phyloP scores from a whole-genome alignment of 2,113 vertebrate genomes.

The Rhizomys pruinosus region DNA sequence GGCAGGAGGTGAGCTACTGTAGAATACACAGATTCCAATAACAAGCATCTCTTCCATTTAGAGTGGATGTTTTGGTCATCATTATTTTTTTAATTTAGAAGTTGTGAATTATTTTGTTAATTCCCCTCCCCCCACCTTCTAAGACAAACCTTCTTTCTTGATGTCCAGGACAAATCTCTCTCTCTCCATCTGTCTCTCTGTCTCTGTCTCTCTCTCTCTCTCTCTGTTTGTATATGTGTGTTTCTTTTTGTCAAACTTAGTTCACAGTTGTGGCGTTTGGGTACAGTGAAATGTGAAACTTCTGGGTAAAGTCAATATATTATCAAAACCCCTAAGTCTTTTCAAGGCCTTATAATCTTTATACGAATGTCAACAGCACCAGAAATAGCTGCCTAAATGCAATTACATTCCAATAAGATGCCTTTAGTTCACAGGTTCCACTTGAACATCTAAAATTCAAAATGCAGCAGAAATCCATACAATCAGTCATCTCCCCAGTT shows the following conservation, averaged over 20 bases:
- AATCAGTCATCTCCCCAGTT: not conserved
- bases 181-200: not conserved
- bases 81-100: constrained; percentile 26
- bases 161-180: too few relatives aligned
- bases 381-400: constrained; percentile 72
- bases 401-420: constrained; percentile 46
- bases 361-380: constrained; percentile 13
- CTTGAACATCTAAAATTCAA: constrained; percentile 58
- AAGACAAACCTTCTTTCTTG: constrained; percentile 50
- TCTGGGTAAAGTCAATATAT: constrained; percentile 51
- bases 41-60: constrained; percentile 14
- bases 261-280: constrained; percentile 63
- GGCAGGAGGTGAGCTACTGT: not conserved
- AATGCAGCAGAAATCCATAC: constrained; percentile 36
- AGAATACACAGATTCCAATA: constrained; percentile 39
- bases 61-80: not conserved
- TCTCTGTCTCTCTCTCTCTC: not conserved
- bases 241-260: constrained; percentile 31
- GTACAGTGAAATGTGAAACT: constrained; percentile 58
- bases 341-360: constrained; percentile 55
- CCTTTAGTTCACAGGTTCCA: not conserved
- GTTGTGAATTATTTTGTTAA: constrained; percentile 55
- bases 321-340: constrained; percentile 56
- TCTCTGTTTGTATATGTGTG: too few relatives aligned
- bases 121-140: not conserved